Evolutionary conservation across 2,113 vertebrate species (phyloP).

Genomic region (Orthonyx spaldingii): DNA sequence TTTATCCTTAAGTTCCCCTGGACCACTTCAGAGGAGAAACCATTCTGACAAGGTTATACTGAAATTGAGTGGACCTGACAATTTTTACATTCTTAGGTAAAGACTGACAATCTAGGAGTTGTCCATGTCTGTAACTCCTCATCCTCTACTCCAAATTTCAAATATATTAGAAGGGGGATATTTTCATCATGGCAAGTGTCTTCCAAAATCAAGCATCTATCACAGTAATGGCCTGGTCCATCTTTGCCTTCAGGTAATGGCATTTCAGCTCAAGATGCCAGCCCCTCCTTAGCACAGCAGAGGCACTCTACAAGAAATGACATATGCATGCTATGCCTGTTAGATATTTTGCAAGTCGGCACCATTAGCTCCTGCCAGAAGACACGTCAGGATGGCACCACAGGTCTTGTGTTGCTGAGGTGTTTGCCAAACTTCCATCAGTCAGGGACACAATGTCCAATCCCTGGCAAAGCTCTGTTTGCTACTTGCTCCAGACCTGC

Average conservation of each 20-base stretch:
- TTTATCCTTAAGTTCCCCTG: background rate
- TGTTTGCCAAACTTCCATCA: background rate
- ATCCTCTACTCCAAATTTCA: background rate
- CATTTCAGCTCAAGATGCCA: background rate
- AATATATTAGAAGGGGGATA: background rate
- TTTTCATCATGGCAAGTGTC: background rate
- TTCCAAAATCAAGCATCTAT: background rate
- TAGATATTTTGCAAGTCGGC: background rate
- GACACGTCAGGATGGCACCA: fast-evolving
- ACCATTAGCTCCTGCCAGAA: background rate
- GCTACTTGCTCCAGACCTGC: fast-evolving
- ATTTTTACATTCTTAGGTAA: background rate
- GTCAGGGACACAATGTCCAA: fast-evolving
- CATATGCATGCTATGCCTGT: background rate
- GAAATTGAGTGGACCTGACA: background rate
- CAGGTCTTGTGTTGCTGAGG: background rate
- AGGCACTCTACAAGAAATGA: background rate
- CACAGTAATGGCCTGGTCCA: background rate
- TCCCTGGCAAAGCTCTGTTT: background rate
- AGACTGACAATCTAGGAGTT: background rate
- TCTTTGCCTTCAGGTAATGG: background rate
- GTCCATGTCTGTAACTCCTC: background rate
- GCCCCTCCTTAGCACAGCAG: background rate
- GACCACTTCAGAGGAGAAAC: background rate
- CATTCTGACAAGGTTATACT: background rate